phyloP scores from a whole-genome alignment of 1,140 invertebrate species.

The Drosophila ogumai region DNA sequence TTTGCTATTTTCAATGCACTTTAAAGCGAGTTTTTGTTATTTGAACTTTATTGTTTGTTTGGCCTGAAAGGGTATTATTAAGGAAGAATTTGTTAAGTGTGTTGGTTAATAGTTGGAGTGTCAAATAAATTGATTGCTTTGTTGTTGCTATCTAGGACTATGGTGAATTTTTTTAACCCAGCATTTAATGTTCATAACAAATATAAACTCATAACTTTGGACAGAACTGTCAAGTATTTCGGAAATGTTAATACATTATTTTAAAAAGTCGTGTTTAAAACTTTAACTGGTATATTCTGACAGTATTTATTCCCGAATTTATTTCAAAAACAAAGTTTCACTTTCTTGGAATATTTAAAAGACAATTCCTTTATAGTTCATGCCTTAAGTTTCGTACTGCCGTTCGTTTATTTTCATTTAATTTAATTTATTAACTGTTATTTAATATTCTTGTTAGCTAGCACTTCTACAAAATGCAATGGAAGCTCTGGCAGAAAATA shows the following conservation, averaged over 20 bases:
- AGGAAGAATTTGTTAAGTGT: background rate
- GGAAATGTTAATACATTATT: background rate
- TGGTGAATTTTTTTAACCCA: too few relatives aligned
- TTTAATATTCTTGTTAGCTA: constrained; percentile 16
- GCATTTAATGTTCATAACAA: too few relatives aligned
- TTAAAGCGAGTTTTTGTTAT: constrained; percentile 17
- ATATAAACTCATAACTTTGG: background rate
- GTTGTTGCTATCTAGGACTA: too few relatives aligned
- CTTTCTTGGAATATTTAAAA: background rate
- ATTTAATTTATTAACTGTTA: constrained; percentile 18
- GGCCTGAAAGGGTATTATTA: constrained; percentile 4
- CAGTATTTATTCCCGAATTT: background rate
- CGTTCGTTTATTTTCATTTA: constrained; percentile 1
- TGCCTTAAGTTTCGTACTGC: background rate
- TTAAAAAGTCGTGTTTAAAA: background rate
- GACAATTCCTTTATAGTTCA: constrained; percentile 7
- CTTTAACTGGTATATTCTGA: background rate
- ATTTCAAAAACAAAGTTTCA: background rate
- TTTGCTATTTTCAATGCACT: constrained; percentile 24
- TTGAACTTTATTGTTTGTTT: constrained; percentile 26
- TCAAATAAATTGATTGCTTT: too few relatives aligned
- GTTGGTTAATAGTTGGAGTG: constrained; percentile 2
- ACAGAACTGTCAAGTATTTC: background rate
- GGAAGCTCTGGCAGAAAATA: constrained; percentile 16
- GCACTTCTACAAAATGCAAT: constrained; percentile 36